Percentiles rank a stretch among this genome's conserved stretches.
These are phyloP conservation scores for Hylaea fasciaria DNA, from an alignment of 2,888 invertebrate species.

Conservation along the genomic window DNA sequence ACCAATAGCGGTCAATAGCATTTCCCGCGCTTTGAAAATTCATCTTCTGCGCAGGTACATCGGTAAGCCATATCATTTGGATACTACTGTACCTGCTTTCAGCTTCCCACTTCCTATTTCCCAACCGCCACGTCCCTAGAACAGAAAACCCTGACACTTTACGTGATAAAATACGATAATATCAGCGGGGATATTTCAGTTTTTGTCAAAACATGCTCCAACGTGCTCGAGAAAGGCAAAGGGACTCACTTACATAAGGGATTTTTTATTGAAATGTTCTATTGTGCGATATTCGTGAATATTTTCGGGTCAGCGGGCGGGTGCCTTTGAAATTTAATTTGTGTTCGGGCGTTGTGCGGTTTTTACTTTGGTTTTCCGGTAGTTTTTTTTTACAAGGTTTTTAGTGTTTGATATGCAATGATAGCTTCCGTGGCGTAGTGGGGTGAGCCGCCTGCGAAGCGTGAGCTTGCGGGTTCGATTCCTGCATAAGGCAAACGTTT, in stretches of 20 bases:
- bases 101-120: not conserved
- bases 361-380: slow-evolving; percentile 11
- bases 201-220: slow-evolving; percentile 50
- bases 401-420: not conserved
- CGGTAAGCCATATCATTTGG: too few species aligned
- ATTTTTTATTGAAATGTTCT: slow-evolving; percentile 46
- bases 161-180: slow-evolving; percentile 63
- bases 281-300: slow-evolving; percentile 36
- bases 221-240: slow-evolving; percentile 47
- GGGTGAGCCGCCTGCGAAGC: too few species aligned
- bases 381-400: not conserved
- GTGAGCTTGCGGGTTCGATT: too few species aligned
- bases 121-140: slow-evolving; percentile 48
- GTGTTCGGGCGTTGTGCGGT: slow-evolving; percentile 17
- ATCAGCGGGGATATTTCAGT: slow-evolving; percentile 53
- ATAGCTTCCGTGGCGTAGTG: too few species aligned
- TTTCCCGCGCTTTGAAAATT: too few species aligned
- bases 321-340: slow-evolving; percentile 41
- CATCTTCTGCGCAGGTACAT: too few species aligned
- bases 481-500: too few species aligned
- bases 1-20: too few species aligned
- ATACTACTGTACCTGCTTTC: slow-evolving; percentile 3
- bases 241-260: slow-evolving; percentile 45
- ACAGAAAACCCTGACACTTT: slow-evolving; percentile 59
- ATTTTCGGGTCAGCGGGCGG: slow-evolving; percentile 40